Conservation (phyloP, 2,888 invertebrate genomes). For the Sepioteuthis lessoniana region DNA sequence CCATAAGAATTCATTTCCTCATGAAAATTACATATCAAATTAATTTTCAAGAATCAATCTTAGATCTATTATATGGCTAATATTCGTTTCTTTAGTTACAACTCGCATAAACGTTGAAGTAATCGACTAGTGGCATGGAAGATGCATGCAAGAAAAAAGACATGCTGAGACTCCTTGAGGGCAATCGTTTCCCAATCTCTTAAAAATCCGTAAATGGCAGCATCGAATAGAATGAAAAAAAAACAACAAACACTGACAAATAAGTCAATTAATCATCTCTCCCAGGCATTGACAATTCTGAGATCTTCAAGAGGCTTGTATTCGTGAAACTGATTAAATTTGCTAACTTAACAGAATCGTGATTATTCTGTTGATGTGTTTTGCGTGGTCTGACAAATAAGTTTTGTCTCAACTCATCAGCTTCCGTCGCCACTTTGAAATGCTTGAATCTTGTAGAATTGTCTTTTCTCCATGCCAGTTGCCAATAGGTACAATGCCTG, state of each 20-base stretch:
- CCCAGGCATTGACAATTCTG: background rate
- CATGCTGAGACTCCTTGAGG: background rate
- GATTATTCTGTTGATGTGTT: background rate
- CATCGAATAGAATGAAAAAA: background rate
- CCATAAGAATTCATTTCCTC: too few species aligned
- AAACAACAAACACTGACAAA: background rate
- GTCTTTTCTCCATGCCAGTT: background rate
- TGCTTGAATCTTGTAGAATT: too few species aligned
- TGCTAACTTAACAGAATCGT: background rate
- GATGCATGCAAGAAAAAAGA: background rate
- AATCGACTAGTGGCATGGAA: background rate
- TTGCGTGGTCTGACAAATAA: background rate
- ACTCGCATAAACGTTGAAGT: background rate
- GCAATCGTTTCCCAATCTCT: background rate
- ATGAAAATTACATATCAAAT: background rate
- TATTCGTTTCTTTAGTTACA: background rate
- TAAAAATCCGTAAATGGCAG: background rate
- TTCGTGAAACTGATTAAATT: conserved; percentile 33
- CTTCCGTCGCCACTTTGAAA: background rate
- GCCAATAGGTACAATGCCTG: background rate
- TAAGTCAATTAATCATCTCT: background rate
- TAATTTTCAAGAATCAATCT: background rate
- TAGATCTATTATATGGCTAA: background rate
- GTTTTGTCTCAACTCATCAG: background rate
- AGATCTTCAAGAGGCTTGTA: background rate